Conservation (phyloP, 1,140 invertebrate genomes). For the Gryon sp. region DNA sequence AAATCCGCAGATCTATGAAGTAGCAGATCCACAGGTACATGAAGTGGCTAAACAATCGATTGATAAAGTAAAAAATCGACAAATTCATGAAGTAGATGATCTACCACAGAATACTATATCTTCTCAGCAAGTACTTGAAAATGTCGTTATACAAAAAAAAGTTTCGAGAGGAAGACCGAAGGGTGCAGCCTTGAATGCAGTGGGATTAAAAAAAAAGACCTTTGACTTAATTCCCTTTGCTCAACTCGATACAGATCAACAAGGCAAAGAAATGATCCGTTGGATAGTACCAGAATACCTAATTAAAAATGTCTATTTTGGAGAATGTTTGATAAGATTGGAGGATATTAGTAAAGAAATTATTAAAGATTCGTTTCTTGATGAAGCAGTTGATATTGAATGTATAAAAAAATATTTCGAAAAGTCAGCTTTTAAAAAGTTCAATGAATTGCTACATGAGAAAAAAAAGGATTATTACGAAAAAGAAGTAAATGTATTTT, state of each 20-base stretch:
- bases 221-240: background rate
- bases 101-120: too few species aligned
- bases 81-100: too few species aligned
- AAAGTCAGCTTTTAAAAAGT: background rate
- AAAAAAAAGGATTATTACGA: constrained; percentile 1
- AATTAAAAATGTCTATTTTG: background rate
- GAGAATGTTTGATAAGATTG: background rate
- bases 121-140: too few species aligned
- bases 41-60: too few species aligned
- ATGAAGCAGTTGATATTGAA: background rate
- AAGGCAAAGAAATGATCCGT: background rate
- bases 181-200: background rate
- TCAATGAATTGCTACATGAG: background rate
- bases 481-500: background rate
- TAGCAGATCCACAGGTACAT: too few species aligned
- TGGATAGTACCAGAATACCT: background rate
- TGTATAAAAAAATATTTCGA: background rate
- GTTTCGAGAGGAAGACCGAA: constrained; percentile 1
- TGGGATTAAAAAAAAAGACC: background rate
- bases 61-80: too few species aligned
- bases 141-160: background rate
- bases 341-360: background rate
- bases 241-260: background rate
- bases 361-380: constrained; percentile 5
- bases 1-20: too few species aligned